These are phyloP conservation scores for Pandion haliaetus DNA, from an alignment of 2,113 vertebrate species.

Conservation along the genomic window DNA sequence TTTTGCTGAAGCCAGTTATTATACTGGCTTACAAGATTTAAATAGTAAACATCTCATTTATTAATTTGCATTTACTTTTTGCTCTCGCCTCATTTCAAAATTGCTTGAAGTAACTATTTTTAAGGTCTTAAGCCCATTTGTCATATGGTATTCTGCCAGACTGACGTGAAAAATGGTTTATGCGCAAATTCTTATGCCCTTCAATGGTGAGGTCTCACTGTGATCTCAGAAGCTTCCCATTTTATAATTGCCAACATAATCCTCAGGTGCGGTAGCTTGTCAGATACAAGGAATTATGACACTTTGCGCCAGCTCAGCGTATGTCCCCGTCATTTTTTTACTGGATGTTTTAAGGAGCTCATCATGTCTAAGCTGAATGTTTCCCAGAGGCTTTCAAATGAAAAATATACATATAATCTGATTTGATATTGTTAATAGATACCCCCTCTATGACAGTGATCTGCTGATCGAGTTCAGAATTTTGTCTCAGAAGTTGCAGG, in stretches of 20 bases:
- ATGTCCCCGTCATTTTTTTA: background rate
- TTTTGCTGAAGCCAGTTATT: background rate
- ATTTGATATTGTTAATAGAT: conserved; percentile 48
- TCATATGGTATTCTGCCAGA: background rate
- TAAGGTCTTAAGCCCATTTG: background rate
- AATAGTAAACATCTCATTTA: background rate
- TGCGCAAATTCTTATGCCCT: background rate
- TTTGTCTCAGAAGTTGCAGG: conserved; percentile 43
- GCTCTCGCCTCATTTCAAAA: background rate
- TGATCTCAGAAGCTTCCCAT: background rate
- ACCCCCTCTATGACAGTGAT: background rate
- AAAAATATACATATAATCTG: conserved; percentile 10
- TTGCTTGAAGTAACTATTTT: background rate
- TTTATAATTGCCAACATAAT: background rate
- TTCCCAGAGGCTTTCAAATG: conserved; percentile 30
- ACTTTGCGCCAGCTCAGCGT: rapidly evolving
- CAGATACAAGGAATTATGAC: background rate
- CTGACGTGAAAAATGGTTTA: background rate
- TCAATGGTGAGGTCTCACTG: background rate
- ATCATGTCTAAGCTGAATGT: conserved; percentile 2
- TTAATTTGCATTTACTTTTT: background rate
- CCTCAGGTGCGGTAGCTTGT: background rate
- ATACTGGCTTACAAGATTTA: background rate
- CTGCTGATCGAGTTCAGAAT: conserved; percentile 65
- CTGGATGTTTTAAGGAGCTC: conserved; percentile 33